Evolutionary conservation across 2,113 vertebrate genomes (phyloP), one percentile per base, ranked within the genome.

Genomic region (Nycticebus coucang): DNA sequence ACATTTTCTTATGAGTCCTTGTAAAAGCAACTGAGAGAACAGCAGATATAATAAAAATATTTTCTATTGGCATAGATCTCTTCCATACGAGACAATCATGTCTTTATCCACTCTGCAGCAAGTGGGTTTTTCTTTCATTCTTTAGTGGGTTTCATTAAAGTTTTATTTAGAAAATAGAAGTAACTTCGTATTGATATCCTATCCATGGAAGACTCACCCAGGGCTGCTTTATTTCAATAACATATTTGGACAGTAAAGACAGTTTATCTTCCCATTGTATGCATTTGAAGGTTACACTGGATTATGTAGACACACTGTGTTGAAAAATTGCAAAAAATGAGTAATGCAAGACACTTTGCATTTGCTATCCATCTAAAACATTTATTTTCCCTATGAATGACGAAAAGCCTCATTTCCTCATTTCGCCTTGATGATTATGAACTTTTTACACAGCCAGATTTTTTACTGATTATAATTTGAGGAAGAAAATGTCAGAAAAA

Each of bases 381-480:
- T 93, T 85, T 90, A 53, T 66, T 96, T 96, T 97, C 79, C 82
- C 55, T 91, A 5, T 62, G 72, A 96, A 81, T 84, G 74, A 87
- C 94, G 66, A 15, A 24, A 92, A n/a, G 50, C 15, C 59, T 89
- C 93, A 90, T 93, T 97, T 97, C 37, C 72, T 97, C 45, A 89
- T 94, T 64, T 83, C 53, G 57, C 89, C 53, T 82, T 96, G 94
- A 96, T 85, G 91, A 89, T 86, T 96, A 96, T 21, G 89, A 97
- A 97, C 93, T 80, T 96, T 96, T 93, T 13, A 86, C 8, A 30
- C 37, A 95, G 89, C 37, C 80, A 87, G 0, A 81, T 95, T 94
- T 97, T 72, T 69, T 96, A 94, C 94, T 97, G 41, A 97, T 97
- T 97, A 78, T 93, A 96, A 96, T 97, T 98, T 97, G 75, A 88